Percentiles rank a stretch among this genome's conserved stretches.
These are phyloP conservation scores for Lithophane semibrunnea DNA, from an alignment of 2,888 invertebrate genomes.

Conservation along the genomic window DNA sequence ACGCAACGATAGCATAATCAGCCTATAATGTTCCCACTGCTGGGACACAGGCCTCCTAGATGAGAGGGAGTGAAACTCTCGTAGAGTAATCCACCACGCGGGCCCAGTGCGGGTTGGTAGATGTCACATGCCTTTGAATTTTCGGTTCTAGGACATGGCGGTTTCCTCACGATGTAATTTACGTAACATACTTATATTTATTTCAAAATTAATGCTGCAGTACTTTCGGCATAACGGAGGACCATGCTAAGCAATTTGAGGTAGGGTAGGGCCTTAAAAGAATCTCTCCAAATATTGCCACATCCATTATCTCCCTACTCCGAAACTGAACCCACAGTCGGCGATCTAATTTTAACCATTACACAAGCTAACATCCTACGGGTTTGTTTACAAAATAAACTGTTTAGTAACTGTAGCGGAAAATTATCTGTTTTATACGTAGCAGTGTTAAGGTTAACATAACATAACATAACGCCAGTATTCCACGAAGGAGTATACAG, in stretches of 20 bases:
- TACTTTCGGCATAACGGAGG: no score
- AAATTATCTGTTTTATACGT: conserved; percentile 50
- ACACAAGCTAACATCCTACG: conserved; percentile 60
- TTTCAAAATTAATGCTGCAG: no score
- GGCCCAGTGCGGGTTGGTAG: neutral
- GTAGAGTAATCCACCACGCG: no score
- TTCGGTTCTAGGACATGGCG: no score
- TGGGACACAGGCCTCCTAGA: no score
- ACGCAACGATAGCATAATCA: neutral
- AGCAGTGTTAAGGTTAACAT: conserved; percentile 56
- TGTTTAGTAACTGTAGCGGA: conserved; percentile 50
- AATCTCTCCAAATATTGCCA: conserved; percentile 4
- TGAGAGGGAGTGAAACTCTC: no score
- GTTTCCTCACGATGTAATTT: no score
- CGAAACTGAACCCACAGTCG: conserved; percentile 24
- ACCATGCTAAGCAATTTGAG: no score
- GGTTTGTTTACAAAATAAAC: conserved; percentile 71
- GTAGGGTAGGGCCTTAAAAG: no score
- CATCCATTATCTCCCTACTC: conserved; percentile 29
- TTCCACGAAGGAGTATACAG: conserved; percentile 7
- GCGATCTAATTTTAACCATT: conserved; percentile 69
- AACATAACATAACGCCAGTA: conserved; percentile 5
- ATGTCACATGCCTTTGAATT: neutral
- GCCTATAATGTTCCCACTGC: no score
- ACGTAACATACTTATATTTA: no score